phyloP scores from a whole-genome alignment of 2,113 vertebrate species.

The Oncorhynchus clarkii region DNA sequence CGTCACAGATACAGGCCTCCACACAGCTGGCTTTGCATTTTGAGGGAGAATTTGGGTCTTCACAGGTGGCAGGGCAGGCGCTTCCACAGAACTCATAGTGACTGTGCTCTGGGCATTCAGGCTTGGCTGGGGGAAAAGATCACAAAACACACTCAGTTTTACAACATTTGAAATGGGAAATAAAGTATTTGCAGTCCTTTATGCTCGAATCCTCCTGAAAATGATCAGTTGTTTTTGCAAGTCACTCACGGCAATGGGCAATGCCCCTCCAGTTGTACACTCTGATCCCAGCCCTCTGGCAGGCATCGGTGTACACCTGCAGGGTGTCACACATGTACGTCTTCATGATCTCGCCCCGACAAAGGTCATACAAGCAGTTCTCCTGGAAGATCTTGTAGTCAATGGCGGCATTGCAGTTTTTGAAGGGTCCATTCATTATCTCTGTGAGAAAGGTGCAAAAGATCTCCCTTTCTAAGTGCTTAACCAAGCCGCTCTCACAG shows the following conservation, averaged over 20 bases:
- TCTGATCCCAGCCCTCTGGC: conserved; percentile 44
- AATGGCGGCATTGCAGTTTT: conserved; percentile 50
- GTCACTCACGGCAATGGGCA: conserved; percentile 47
- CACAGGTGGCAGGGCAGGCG: not conserved
- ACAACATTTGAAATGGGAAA: not conserved
- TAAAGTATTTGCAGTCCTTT: too few relatives aligned
- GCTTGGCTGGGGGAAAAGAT: not conserved
- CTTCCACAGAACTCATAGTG: not conserved
- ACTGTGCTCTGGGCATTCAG: not conserved
- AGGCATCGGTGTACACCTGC: conserved; percentile 62
- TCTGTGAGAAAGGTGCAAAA: conserved; percentile 22
- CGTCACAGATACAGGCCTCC: not conserved
- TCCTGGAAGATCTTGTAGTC: conserved; percentile 46
- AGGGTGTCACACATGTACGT: conserved; percentile 60
- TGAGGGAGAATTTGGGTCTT: not conserved
- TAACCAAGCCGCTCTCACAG: not conserved
- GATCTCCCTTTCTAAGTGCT: not conserved
- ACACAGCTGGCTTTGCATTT: not conserved
- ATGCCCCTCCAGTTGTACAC: conserved; percentile 40
- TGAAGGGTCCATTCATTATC: conserved; percentile 43
- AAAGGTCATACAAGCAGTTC: conserved; percentile 71
- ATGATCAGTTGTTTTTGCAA: not conserved
- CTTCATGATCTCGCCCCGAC: conserved; percentile 30
- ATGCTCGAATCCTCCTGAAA: too few relatives aligned
- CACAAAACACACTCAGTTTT: not conserved